phyloP scores from a whole-genome alignment of 1,140 invertebrate species.

The Helicoverpa armigera region DNA sequence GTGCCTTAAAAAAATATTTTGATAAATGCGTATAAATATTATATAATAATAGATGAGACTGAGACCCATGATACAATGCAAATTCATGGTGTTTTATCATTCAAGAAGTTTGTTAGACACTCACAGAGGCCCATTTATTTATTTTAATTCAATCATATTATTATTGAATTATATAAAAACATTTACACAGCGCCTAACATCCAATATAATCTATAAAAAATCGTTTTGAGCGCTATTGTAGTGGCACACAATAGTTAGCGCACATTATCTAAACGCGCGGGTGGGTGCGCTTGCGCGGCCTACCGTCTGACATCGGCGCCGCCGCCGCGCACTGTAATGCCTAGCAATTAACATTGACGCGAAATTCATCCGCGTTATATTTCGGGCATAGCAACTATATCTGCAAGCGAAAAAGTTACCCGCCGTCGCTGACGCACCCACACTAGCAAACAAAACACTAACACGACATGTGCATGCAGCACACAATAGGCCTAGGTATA shows the following conservation, averaged over 20 bases:
- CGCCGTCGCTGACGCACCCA: constrained; percentile 73
- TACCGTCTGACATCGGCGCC: constrained; percentile 42
- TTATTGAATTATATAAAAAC: too few relatives aligned
- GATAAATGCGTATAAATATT: too few relatives aligned
- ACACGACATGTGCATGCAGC: constrained; percentile 64
- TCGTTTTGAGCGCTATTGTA: constrained; percentile 4
- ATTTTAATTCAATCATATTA: too few relatives aligned
- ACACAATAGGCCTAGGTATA: constrained; percentile 77
- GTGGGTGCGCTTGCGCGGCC: constrained; percentile 26
- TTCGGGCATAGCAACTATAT: constrained; percentile 82
- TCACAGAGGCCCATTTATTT: too few relatives aligned
- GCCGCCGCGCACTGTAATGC: constrained; percentile 58
- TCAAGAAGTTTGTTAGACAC: too few relatives aligned
- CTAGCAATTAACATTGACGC: constrained; percentile 71
- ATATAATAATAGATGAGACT: background rate
- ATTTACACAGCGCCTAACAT: too few relatives aligned
- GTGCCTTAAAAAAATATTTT: too few relatives aligned
- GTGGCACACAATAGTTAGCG: constrained; percentile 12
- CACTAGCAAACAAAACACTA: constrained; percentile 59
- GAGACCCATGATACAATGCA: background rate
- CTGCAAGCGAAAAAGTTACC: constrained; percentile 81
- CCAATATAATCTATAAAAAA: background rate
- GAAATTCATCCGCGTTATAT: constrained; percentile 78
- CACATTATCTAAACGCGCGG: constrained; percentile 46
- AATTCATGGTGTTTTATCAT: too few relatives aligned